A percentile compares a stretch with the other conserved stretches of the same genome.
phyloP scores from a whole-genome alignment of 2,113 vertebrate species.

The Macquaria ambigua region DNA sequence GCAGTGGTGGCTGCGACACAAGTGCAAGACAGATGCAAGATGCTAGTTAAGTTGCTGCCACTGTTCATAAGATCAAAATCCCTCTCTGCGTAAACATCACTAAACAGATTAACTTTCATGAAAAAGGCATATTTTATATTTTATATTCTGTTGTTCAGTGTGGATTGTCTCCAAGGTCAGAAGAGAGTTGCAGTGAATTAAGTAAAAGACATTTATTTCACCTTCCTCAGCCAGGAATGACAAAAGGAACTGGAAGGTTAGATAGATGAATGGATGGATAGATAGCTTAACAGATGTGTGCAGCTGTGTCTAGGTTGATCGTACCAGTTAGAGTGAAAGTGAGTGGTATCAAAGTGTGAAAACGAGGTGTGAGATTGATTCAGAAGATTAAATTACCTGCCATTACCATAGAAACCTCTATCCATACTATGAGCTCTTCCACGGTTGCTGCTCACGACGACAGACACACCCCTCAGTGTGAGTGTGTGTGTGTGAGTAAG shows the following conservation, averaged over 20 bases:
- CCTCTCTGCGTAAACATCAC: neutral
- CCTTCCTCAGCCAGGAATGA: neutral
- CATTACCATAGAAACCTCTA: constrained; percentile 68
- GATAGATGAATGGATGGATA: neutral
- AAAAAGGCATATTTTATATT: neutral
- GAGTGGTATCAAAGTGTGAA: constrained; percentile 34
- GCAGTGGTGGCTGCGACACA: constrained; percentile 11
- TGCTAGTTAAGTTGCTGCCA: constrained; percentile 11
- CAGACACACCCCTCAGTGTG: constrained; percentile 34
- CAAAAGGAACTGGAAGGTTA: neutral
- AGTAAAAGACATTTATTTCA: neutral
- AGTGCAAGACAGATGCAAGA: constrained; percentile 9
- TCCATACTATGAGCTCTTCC: constrained; percentile 27
- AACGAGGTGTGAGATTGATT: constrained; percentile 48
- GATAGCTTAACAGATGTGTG: constrained; percentile 8
- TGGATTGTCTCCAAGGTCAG: neutral
- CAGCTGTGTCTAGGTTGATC: neutral
- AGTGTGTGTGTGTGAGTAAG: constrained; percentile 41
- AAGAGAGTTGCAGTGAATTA: neutral
- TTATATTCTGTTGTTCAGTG: neutral
- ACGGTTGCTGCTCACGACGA: constrained; percentile 20
- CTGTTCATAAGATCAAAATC: neutral
- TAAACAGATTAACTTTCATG: neutral
- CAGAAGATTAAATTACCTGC: constrained; percentile 54
- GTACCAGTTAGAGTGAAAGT: neutral